Conservation (phyloP, 2,888 invertebrate species). For the Eupithecia exiguata region DNA sequence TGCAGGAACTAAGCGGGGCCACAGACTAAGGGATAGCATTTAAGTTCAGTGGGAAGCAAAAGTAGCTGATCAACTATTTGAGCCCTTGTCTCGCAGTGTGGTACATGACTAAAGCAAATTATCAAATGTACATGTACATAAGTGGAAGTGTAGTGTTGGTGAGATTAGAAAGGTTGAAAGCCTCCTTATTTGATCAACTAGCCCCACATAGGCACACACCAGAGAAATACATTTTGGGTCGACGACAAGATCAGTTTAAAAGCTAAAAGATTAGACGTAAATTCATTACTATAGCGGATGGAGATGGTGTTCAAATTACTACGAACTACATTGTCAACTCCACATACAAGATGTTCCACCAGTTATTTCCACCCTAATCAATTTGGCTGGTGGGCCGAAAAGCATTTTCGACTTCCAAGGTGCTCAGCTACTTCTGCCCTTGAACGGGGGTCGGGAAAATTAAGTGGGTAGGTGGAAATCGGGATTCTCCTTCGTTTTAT, state of each 20-base stretch:
- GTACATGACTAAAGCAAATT: not conserved
- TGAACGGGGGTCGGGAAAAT: slow-evolving; percentile 36
- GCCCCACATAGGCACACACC: not conserved
- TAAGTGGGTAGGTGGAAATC: slow-evolving; percentile 40
- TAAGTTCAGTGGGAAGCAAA: not conserved
- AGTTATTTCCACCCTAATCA: not conserved
- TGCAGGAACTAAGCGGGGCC: slow-evolving; percentile 31
- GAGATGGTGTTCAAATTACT: not conserved
- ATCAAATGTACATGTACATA: too few relatives aligned
- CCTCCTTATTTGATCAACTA: not conserved
- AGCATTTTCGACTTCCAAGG: not conserved
- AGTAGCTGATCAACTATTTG: not conserved
- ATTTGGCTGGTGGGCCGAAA: not conserved
- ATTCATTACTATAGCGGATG: too few relatives aligned
- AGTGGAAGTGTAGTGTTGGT: not conserved
- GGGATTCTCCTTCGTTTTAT: slow-evolving; percentile 34
- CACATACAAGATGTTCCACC: not conserved
- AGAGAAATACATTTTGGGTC: not conserved
- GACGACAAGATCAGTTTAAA: not conserved
- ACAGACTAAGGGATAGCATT: slow-evolving; percentile 13
- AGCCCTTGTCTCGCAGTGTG: not conserved
- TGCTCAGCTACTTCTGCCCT: slow-evolving; percentile 1
- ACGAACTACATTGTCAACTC: too few relatives aligned
- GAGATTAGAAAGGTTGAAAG: not conserved
- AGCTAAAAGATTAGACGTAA: too few relatives aligned